These are phyloP conservation scores for Acronicta psi DNA, from an alignment of 2,888 invertebrate genomes.

Conservation along the genomic window DNA sequence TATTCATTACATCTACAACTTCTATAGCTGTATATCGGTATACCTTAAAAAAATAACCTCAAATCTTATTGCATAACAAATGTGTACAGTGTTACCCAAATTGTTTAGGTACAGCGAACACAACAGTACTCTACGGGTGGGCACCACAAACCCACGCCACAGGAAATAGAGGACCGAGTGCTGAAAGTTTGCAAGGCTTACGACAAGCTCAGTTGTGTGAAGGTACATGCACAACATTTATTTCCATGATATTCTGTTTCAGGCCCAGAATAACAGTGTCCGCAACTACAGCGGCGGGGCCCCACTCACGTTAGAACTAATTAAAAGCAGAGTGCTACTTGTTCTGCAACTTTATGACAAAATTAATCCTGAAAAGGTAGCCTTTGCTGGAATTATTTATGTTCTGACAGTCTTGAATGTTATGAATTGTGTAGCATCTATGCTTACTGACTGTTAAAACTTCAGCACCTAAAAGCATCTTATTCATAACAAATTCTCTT, in stretches of 20 bases:
- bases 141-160: conserved; percentile 87
- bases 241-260: conserved; percentile 83
- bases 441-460: conserved; percentile 3
- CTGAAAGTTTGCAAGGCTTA: conserved; percentile 95
- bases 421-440: conserved; percentile 10
- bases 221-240: conserved; percentile 91
- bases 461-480: not conserved
- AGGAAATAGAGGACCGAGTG: conserved; percentile 94
- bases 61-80: conserved; percentile 86
- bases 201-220: conserved; percentile 95
- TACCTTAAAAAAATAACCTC: conserved; percentile 76
- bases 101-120: conserved; percentile 82
- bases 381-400: conserved; percentile 31
- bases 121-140: conserved; percentile 74
- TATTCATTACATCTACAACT: not conserved
- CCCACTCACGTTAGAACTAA: conserved; percentile 94
- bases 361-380: conserved; percentile 97
- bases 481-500: conserved; percentile 51
- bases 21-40: not conserved
- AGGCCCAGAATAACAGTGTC: conserved; percentile 90
- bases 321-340: conserved; percentile 96
- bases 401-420: conserved; percentile 5
- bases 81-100: conserved; percentile 77
- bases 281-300: conserved; percentile 93
- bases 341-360: conserved; percentile 99